These are phyloP conservation scores for Allygus modestus DNA, from an alignment of 2,888 invertebrate species.

Conservation along the genomic window DNA sequence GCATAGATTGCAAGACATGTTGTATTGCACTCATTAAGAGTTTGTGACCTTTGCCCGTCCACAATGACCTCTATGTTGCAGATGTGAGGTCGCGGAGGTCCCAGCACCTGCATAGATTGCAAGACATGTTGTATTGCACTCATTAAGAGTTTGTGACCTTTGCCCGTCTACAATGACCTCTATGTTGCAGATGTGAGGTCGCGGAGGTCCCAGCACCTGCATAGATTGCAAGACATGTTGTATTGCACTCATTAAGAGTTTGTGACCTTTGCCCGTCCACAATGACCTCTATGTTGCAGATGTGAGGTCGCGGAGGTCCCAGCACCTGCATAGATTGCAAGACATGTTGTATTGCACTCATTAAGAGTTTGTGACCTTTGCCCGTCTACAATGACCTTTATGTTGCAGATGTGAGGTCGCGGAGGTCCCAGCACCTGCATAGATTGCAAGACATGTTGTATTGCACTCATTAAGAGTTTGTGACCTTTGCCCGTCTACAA, in stretches of 20 bases:
- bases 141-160: too few species aligned
- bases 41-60: too few species aligned
- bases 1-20: background rate
- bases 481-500: background rate
- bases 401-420: constrained; percentile 21
- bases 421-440: background rate
- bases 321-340: background rate
- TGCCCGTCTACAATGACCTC: too few species aligned
- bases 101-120: background rate
- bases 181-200: constrained; percentile 10
- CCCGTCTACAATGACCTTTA: background rate
- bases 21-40: too few species aligned
- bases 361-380: background rate
- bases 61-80: constrained; percentile 13
- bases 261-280: too few species aligned
- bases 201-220: background rate
- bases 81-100: constrained; percentile 9
- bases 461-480: background rate
- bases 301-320: constrained; percentile 5
- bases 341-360: background rate
- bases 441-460: background rate
- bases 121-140: background rate
- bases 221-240: background rate
- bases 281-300: constrained; percentile 13
- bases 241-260: too few species aligned